Conservation (phyloP, 2,888 invertebrate genomes). For the Aricia artaxerxes region DNA sequence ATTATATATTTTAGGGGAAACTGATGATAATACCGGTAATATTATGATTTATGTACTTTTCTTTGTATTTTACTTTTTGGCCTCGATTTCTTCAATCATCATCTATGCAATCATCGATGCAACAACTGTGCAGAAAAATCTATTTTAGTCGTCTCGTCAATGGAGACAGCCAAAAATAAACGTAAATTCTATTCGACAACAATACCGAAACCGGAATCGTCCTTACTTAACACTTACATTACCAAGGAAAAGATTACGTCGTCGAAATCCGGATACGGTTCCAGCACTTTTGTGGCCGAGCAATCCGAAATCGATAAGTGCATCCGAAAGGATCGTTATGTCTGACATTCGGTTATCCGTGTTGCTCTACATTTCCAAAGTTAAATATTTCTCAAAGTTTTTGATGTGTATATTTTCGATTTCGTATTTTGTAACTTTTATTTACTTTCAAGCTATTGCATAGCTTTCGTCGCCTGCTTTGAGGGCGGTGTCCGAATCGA, state of each 20-base stretch:
- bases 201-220: background rate
- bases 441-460: too few species aligned
- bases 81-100: too few species aligned
- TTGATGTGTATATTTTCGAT: background rate
- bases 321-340: background rate
- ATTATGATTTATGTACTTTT: too few species aligned
- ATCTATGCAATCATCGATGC: too few species aligned
- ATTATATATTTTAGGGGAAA: too few species aligned
- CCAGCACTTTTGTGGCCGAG: conserved; percentile 26
- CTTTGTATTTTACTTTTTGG: too few species aligned
- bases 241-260: conserved; percentile 3
- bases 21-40: too few species aligned
- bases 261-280: background rate
- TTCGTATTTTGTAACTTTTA: too few species aligned
- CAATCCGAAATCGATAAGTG: conserved; percentile 20
- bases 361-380: background rate
- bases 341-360: background rate
- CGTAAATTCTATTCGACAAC: background rate
- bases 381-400: background rate
- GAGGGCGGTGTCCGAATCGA: too few species aligned
- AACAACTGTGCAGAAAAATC: too few species aligned
- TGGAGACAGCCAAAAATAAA: background rate
- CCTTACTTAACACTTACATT: background rate
- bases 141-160: too few species aligned
- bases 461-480: too few species aligned